Evolutionary conservation across 2,797 vertebrate species (phyloP).

Genomic region (Myoxocephalus aenaeus): DNA sequence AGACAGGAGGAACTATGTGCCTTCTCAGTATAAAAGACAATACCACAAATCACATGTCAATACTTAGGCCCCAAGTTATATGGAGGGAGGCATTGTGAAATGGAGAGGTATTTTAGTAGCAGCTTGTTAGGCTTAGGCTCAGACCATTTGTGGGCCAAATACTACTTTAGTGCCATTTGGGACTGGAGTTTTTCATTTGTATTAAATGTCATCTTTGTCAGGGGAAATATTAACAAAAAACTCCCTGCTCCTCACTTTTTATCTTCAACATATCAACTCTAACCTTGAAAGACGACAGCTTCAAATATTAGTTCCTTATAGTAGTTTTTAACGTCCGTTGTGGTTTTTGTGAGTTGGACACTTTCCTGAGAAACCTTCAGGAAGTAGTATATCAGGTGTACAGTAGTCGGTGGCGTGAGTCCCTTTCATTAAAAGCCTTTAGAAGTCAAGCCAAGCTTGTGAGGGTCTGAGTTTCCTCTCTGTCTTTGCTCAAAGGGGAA

Average conservation of each 20-base stretch:
- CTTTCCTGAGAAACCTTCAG: slow-evolving; percentile 56
- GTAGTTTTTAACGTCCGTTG: slow-evolving; percentile 53
- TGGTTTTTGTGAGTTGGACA: slow-evolving; percentile 50
- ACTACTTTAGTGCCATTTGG: slow-evolving; percentile 23
- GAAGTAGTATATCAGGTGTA: slow-evolving; percentile 74
- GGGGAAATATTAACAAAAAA: slow-evolving; percentile 29
- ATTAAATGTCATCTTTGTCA: slow-evolving; percentile 13
- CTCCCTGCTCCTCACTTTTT: neutral
- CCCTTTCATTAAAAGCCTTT: slow-evolving; percentile 66
- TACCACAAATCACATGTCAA: slow-evolving; percentile 57
- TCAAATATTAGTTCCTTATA: slow-evolving; percentile 49
- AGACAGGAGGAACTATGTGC: slow-evolving; percentile 40
- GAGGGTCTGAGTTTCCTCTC: slow-evolving; percentile 69
- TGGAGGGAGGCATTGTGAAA: slow-evolving; percentile 42
- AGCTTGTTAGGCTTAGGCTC: slow-evolving; percentile 13
- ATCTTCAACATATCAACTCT: slow-evolving; percentile 34
- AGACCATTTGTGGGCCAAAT: slow-evolving; percentile 34
- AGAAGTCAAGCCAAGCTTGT: slow-evolving; percentile 66
- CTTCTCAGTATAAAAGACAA: slow-evolving; percentile 31
- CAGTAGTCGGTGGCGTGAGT: slow-evolving; percentile 61
- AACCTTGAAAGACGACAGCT: slow-evolving; percentile 26
- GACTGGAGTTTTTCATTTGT: slow-evolving; percentile 29
- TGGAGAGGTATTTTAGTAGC: slow-evolving; percentile 13
- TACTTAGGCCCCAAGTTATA: slow-evolving; percentile 33
- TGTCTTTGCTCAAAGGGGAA: slow-evolving; percentile 67